Base-by-base conservation (phyloP, 2,888 invertebrate genomes). In the Aporophyla nigra region DNA sequence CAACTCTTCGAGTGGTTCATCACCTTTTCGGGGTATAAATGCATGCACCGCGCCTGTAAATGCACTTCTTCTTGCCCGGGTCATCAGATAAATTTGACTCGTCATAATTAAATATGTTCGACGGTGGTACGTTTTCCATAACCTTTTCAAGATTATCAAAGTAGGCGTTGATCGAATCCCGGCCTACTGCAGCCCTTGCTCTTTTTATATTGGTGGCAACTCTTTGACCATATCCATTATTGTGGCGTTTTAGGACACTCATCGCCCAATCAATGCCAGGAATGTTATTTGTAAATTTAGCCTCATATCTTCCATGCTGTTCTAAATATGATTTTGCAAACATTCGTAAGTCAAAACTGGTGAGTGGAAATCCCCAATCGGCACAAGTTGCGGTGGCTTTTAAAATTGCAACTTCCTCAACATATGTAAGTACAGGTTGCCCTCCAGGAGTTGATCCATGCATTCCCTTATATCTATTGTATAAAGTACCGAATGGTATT, bases 301-400 rank as follows among this genome's bases (percentile, higher is more conserved):
- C 70, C 54, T 54, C 69, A 69, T 69, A 27, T 58, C 56, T 66
- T 69, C 80, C 84, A 58, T 71, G 70, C 56, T 54, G 73, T 27
- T 85, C 87, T 24, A 85, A 71, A 56, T 69, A 78, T 14, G 59
- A 68, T 80, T 86, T 87, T 19, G 82, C 82, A 40, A 87, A 72
- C 53, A 83, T 73, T 40, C 84, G 65, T 54, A 87, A 72, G 71
- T 87, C 84, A 62, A 83, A 40, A 33, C 71, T 43, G 21, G 72
- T 71, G 62, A 87, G 59, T 33, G 81, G 83, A 78, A 76, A 86
- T 56, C 86, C 82, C 86, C 80, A 87, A 65, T 84, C 80, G 40
- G 78, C 77, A 80, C 86, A 78, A 73, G 71, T 80, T 49, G 75
- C 83, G 53, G 73, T 77, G 27, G 81, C 70, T 77, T 77, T 71